Evolutionary conservation across 2,797 vertebrate genomes (phyloP).

Genomic region (Peromyscus attwateri): DNA sequence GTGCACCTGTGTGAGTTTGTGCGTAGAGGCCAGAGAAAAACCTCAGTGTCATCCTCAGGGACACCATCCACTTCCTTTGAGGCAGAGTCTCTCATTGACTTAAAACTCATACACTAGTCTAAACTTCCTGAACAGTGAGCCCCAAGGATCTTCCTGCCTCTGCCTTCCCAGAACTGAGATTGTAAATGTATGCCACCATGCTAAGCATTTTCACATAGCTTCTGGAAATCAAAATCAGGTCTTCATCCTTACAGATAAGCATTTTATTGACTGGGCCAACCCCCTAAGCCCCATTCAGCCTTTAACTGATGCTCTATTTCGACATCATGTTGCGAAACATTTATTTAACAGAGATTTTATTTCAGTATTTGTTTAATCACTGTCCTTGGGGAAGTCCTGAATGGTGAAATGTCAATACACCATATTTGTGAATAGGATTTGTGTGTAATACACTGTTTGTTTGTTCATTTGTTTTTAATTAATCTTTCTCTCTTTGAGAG

Average conservation of each 20-base stretch:
- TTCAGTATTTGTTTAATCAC: background rate
- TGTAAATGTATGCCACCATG: background rate
- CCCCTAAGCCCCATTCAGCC: background rate
- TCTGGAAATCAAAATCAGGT: background rate
- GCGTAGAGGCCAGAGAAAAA: background rate
- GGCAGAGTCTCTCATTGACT: background rate
- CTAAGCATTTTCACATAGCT: background rate
- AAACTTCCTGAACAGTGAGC: background rate
- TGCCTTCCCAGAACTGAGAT: background rate
- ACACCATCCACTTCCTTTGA: background rate
- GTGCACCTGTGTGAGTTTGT: background rate
- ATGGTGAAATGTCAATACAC: background rate
- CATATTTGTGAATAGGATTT: background rate
- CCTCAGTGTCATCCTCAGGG: background rate
- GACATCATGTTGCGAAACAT: background rate
- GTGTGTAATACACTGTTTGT: no score
- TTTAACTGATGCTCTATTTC: constrained; percentile 27
- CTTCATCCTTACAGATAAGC: background rate
- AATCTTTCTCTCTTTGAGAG: background rate
- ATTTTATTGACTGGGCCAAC: background rate
- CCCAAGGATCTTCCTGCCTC: background rate
- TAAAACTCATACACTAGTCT: background rate
- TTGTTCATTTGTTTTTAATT: no score
- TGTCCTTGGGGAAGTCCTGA: background rate
- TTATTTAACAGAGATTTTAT: background rate